A percentile compares a stretch with the other conserved stretches of the same genome.
Evolutionary conservation across 1,140 invertebrate genomes (phyloP).

Genomic region (Andrena cerasifolii): DNA sequence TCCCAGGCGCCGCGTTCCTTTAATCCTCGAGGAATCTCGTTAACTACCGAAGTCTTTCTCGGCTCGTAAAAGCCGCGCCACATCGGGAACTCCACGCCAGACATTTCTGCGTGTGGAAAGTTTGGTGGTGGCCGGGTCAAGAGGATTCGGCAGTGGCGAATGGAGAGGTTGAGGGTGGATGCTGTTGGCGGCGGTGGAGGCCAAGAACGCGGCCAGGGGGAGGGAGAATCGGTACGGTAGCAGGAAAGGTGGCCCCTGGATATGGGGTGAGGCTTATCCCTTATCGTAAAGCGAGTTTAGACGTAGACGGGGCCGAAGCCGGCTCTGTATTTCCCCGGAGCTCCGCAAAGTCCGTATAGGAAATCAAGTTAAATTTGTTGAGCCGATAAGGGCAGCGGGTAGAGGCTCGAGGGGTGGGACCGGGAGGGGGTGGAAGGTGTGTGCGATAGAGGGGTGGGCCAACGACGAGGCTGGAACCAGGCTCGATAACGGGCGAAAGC

Average conservation of each 20-base stretch:
- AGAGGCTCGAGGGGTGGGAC: slow-evolving; percentile 12
- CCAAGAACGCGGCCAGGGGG: slow-evolving; percentile 10
- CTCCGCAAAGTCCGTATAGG: slow-evolving; percentile 74
- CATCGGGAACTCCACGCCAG: slow-evolving; percentile 49
- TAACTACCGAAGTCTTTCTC: slow-evolving; percentile 32
- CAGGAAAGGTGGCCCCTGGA: slow-evolving; percentile 14
- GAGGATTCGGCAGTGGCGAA: slow-evolving; percentile 62
- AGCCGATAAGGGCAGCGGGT: slow-evolving; percentile 72
- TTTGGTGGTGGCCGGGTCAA: slow-evolving; percentile 63
- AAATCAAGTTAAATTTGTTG: slow-evolving; percentile 79
- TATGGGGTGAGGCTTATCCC: slow-evolving; percentile 67
- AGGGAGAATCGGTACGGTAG: neutral
- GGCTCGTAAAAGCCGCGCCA: slow-evolving; percentile 12
- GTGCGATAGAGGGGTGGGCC: slow-evolving; percentile 38
- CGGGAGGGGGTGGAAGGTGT: slow-evolving; percentile 7
- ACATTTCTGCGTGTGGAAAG: slow-evolving; percentile 43
- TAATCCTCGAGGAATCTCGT: slow-evolving; percentile 40
- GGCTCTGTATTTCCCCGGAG: slow-evolving; percentile 74
- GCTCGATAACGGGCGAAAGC: slow-evolving; percentile 68
- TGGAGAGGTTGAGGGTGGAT: slow-evolving; percentile 19
- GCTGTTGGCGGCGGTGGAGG: slow-evolving; percentile 42
- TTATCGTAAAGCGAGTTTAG: slow-evolving; percentile 77
- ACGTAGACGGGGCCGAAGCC: slow-evolving; percentile 66
- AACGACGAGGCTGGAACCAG: slow-evolving; percentile 42
- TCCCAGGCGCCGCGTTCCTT: neutral